These are phyloP conservation scores for Psylliodes chrysocephalus DNA, from an alignment of 2,888 invertebrate species.

Conservation along the genomic window DNA sequence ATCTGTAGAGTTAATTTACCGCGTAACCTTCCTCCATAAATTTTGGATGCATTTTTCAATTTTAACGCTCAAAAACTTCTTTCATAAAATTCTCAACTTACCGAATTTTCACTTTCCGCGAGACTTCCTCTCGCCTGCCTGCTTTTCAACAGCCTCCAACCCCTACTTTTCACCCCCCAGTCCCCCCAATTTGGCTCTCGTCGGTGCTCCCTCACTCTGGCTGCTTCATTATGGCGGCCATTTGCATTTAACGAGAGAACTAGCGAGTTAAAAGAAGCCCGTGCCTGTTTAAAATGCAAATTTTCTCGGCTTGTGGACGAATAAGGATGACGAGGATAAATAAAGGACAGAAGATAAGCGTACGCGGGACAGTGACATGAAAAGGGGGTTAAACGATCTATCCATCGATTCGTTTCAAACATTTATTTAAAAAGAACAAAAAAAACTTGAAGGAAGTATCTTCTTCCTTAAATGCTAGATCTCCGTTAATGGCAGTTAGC, in stretches of 20 bases:
- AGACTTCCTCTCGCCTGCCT: not conserved
- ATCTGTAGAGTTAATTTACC: too few relatives aligned
- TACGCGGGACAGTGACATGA: not conserved
- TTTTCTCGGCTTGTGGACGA: constrained; percentile 46
- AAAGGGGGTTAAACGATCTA: not conserved
- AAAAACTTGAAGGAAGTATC: too few relatives aligned
- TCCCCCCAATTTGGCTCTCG: constrained; percentile 28
- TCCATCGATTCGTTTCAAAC: too few relatives aligned
- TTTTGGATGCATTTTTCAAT: too few relatives aligned
- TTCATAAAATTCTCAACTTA: not conserved
- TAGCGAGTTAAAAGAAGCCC: constrained; percentile 48
- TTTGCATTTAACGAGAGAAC: constrained; percentile 62
- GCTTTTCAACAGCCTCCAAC: constrained; percentile 6
- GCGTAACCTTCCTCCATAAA: too few relatives aligned
- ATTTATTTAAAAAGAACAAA: too few relatives aligned
- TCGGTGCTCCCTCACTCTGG: constrained; percentile 31
- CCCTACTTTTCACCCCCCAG: not conserved
- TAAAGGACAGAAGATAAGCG: not conserved
- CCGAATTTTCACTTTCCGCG: constrained; percentile 19
- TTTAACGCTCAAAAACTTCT: too few relatives aligned
- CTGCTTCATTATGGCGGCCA: constrained; percentile 58
- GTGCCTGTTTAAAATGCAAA: constrained; percentile 51
- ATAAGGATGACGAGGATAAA: constrained; percentile 47
- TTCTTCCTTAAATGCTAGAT: too few relatives aligned
- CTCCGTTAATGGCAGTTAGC: too few relatives aligned